Evolutionary conservation across 2,888 invertebrate species (phyloP).

Genomic region (Dascillus cervinus): DNA sequence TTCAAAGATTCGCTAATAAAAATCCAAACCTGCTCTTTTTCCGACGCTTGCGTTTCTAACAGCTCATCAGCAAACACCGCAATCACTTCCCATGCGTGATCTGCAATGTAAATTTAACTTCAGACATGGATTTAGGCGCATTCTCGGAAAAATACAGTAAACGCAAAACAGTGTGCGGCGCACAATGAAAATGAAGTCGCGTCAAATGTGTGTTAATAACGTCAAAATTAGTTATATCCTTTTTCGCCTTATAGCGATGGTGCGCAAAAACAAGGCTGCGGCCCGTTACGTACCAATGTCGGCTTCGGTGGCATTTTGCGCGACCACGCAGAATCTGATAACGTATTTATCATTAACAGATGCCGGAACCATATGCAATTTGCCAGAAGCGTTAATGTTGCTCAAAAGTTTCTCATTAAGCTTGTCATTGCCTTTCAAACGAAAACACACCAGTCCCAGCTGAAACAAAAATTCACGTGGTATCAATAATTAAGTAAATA

Average conservation of each 20-base stretch:
- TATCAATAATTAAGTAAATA: too few species aligned
- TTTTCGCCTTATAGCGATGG: too few species aligned
- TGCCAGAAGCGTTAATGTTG: constrained; percentile 89
- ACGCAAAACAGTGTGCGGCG: too few species aligned
- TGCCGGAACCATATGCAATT: constrained; percentile 95
- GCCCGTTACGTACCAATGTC: constrained; percentile 67
- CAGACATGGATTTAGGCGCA: too few species aligned
- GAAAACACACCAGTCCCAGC: constrained; percentile 90
- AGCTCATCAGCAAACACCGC: constrained; percentile 73
- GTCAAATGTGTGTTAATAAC: too few species aligned
- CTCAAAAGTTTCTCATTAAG: constrained; percentile 88
- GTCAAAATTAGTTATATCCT: too few species aligned
- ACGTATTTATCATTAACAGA: constrained; percentile 83
- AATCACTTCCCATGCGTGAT: constrained; percentile 79
- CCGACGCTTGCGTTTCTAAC: constrained; percentile 56
- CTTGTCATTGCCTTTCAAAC: constrained; percentile 69
- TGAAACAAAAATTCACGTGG: constrained; percentile 38
- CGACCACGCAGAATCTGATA: constrained; percentile 89
- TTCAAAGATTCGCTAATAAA: too few species aligned
- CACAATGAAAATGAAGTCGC: too few species aligned
- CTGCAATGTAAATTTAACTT: constrained; percentile 41
- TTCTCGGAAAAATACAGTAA: too few species aligned
- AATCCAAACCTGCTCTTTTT: constrained; percentile 55
- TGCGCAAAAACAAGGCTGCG: too few species aligned
- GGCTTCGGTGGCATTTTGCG: constrained; percentile 78